Base-by-base conservation (phyloP, 2,888 invertebrate genomes). In the Drosophila melanosoma region DNA sequence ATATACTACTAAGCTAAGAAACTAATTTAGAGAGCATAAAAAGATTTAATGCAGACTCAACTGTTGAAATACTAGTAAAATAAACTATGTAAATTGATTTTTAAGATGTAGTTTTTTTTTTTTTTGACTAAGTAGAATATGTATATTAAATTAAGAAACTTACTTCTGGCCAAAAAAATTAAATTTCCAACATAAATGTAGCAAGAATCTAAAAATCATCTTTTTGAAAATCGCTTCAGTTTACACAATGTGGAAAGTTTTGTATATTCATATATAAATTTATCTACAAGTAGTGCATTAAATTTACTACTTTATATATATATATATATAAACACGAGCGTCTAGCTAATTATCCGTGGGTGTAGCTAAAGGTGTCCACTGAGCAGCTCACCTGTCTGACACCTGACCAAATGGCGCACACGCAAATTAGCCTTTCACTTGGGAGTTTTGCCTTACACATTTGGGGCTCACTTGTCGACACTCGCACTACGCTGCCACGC, bases 391-490 rank as follows among this genome's bases (percentile, higher is more conserved):
- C 45, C 35, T 32, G 15, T 29, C 23, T 51, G 69, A 67, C 78
- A 78, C 74, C 77, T 78, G 74, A 69, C 66, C 71, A 51, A 79
- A 51, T 71, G 71, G 68, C 65, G 23, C 79, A 62, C 71, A 79
- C 79, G 64, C 69, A 79, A 79, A 79, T 79, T 79, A 72, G 69
- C 79, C 79, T 66, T 66, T 63, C 58, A 26, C 29, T 56, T 17
- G 1, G 23, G 26, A 17, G n/a, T n/a, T 12, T 6, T 26, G 17
- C 1, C 29, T 54, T 63, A 23, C 33, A 56, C 74, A 64, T 52
- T 69, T 58, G 36, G 60, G 45, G 32, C 69, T 68, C 76, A 69
- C 73, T 69, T 77, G 69, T 66, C 74, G 61, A 38, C 69, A 54
- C 60, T 52, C 35, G 29, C 64, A 53, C 26, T 56, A 23, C n/a